Conservation (phyloP, 2,113 vertebrate species). For the Coturnix japonica region DNA sequence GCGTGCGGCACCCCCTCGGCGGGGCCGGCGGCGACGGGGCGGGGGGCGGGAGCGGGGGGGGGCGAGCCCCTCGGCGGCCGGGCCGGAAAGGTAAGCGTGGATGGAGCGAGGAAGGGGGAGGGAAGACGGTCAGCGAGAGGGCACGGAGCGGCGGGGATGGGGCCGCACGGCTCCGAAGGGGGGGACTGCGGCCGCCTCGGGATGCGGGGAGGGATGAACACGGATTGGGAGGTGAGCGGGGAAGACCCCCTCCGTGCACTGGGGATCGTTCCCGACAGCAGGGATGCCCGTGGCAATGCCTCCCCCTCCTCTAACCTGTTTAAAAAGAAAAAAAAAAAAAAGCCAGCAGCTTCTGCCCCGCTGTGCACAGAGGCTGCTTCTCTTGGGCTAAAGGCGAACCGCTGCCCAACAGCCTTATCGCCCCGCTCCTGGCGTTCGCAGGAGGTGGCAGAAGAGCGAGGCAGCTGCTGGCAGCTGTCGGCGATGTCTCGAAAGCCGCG, state of each 20-base stretch:
- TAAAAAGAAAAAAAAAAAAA: not conserved
- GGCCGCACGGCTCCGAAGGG: too few species aligned
- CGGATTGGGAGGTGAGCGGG: too few species aligned
- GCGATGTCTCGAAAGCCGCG: constrained; percentile 16
- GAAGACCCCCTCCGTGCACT: too few species aligned
- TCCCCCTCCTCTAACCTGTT: not conserved
- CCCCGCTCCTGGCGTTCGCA: not conserved
- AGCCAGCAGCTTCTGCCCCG: not conserved
- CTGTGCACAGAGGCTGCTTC: not conserved
- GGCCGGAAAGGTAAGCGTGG: constrained; percentile 47
- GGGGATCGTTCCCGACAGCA: too few species aligned
- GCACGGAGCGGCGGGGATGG: not conserved
- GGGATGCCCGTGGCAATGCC: not conserved
- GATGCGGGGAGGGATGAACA: too few species aligned
- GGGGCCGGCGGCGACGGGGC: not conserved
- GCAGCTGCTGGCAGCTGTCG: not conserved
- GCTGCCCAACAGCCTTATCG: not conserved
- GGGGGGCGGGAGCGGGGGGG: not conserved
- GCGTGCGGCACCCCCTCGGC: not conserved
- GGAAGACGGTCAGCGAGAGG: too few species aligned
- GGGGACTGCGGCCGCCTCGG: too few species aligned
- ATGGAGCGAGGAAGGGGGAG: not conserved
- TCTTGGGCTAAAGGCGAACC: not conserved
- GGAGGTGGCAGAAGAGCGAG: not conserved
- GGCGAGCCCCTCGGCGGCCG: not conserved